phyloP scores from a whole-genome alignment of 2,888 invertebrate genomes.

The Pachycephus smyrnensis region DNA sequence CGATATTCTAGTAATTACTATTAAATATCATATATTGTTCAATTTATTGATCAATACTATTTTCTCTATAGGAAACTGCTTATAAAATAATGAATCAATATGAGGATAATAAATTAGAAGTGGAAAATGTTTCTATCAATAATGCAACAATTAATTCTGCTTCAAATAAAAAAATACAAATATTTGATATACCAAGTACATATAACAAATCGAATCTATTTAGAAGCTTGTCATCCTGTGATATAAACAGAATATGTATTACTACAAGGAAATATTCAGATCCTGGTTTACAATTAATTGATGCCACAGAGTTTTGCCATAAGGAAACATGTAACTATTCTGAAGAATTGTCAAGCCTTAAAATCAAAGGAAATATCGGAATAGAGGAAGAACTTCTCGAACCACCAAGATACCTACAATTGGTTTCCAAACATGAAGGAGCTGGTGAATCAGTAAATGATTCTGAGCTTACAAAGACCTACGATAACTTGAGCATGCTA shows the following conservation, averaged over 20 bases:
- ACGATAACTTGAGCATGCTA: slow-evolving; percentile 42
- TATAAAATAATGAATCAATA: background rate
- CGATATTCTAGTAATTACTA: background rate
- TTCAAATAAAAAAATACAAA: no score
- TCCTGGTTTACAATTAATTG: background rate
- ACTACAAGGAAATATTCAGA: background rate
- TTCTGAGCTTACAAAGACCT: slow-evolving; percentile 2
- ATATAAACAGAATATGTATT: background rate
- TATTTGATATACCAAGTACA: background rate
- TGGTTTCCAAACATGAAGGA: background rate
- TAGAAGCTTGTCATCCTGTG: background rate
- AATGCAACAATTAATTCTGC: background rate
- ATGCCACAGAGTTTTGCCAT: background rate
- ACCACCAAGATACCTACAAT: background rate
- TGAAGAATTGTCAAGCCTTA: background rate
- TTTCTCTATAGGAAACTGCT: background rate
- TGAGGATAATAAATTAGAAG: background rate
- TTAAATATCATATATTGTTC: background rate
- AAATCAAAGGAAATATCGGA: background rate
- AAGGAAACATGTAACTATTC: background rate
- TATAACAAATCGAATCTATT: background rate
- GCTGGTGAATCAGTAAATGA: slow-evolving; percentile 25
- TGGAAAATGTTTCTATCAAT: background rate
- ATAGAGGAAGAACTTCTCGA: background rate
- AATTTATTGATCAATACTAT: background rate